These are phyloP conservation scores for Notospermus geniculatus DNA, from an alignment of 1,140 invertebrate species.

Conservation along the genomic window DNA sequence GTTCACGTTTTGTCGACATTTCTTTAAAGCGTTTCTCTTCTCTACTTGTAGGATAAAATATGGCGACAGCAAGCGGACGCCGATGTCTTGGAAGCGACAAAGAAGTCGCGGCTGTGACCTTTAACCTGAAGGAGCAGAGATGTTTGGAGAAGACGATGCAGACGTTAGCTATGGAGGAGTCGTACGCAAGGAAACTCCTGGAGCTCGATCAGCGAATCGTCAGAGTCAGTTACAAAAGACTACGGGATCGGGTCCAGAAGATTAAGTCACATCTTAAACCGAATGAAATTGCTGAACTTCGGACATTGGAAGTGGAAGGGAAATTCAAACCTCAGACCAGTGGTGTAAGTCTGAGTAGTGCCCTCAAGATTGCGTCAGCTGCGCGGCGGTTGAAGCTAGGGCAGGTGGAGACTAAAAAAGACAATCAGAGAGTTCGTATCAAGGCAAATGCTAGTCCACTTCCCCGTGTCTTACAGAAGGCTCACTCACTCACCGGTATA, in stretches of 20 bases:
- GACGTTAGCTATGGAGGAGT: constrained; percentile 37
- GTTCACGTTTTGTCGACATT: constrained; percentile 21
- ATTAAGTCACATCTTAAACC: constrained; percentile 40
- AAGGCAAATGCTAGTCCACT: constrained; percentile 14
- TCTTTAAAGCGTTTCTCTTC: too few relatives aligned
- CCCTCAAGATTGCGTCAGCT: constrained; percentile 46
- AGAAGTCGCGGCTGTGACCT: constrained; percentile 38
- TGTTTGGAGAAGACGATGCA: constrained; percentile 42
- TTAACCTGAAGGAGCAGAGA: constrained; percentile 45
- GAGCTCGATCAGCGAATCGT: constrained; percentile 41
- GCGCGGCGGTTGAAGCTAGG: constrained; percentile 33
- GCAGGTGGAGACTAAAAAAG: neutral
- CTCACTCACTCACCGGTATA: constrained; percentile 39
- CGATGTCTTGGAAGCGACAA: constrained; percentile 25
- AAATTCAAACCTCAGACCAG: constrained; percentile 31
- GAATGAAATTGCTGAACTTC: constrained; percentile 40
- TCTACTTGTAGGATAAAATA: neutral
- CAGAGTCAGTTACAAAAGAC: constrained; percentile 39
- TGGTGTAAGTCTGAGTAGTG: constrained; percentile 31
- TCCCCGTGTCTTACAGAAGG: constrained; percentile 23
- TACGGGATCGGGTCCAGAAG: constrained; percentile 42
- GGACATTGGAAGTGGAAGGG: constrained; percentile 36
- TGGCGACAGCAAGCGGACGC: neutral
- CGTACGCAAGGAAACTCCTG: constrained; percentile 40
- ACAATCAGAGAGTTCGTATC: constrained; percentile 3